phyloP scores from a whole-genome alignment of 2,888 invertebrate species.

The Eupithecia exiguata region DNA sequence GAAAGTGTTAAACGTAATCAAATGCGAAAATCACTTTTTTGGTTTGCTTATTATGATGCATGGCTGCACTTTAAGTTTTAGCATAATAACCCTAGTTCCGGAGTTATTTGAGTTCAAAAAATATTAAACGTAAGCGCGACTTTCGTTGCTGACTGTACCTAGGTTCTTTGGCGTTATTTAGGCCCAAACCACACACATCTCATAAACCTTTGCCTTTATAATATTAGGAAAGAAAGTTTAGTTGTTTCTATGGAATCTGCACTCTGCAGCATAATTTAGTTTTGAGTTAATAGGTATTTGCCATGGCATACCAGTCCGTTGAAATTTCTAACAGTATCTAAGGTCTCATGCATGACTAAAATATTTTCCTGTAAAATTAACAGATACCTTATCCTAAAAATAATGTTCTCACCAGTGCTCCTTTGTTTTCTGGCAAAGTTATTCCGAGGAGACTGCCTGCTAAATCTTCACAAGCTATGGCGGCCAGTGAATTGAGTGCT shows the following conservation, averaged over 20 bases:
- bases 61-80: no score
- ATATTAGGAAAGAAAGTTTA: background rate
- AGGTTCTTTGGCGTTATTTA: background rate
- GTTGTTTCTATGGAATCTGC: background rate
- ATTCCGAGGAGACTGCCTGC: conserved; percentile 88
- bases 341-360: background rate
- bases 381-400: background rate
- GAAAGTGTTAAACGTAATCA: no score
- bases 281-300: no score
- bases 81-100: no score
- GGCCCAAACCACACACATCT: background rate
- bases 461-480: conserved; percentile 95
- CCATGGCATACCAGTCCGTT: no score
- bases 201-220: background rate
- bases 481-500: conserved; percentile 96
- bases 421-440: conserved; percentile 88
- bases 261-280: no score
- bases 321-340: background rate
- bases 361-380: background rate
- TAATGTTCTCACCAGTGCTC: conserved; percentile 86
- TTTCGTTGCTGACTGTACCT: no score
- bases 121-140: no score
- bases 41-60: no score
- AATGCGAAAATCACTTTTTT: no score
- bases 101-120: no score